A percentile compares a stretch with the other conserved stretches of the same genome.
These are phyloP conservation scores for Narcine bancroftii DNA, from an alignment of 2,113 vertebrate species.

Conservation along the genomic window DNA sequence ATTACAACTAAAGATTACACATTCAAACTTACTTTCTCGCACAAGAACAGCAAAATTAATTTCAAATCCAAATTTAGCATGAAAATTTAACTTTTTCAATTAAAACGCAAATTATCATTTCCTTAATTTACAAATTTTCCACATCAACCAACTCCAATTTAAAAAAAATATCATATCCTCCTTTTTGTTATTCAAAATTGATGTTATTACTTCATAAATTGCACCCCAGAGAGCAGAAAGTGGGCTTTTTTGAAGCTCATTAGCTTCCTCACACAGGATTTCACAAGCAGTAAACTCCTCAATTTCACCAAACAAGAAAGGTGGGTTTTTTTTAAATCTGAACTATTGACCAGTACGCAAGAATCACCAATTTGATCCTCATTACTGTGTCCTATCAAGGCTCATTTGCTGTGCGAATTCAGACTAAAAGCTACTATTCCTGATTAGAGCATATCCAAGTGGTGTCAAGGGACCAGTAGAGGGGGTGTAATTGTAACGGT, in stretches of 20 bases:
- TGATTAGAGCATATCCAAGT: conserved; percentile 41
- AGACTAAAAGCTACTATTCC: conserved; percentile 26
- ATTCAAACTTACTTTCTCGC: not conserved
- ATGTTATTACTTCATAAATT: conserved; percentile 28
- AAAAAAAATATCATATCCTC: not conserved
- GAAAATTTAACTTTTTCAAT: not conserved
- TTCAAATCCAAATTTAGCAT: not conserved
- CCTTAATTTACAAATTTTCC: not conserved
- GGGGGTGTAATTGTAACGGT: conserved; percentile 43
- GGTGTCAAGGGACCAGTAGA: conserved; percentile 39
- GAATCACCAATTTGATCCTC: conserved; percentile 39
- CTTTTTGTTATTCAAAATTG: not conserved
- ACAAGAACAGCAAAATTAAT: not conserved
- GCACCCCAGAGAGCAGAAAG: not conserved
- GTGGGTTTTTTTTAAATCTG: conserved; percentile 14
- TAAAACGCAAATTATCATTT: not conserved
- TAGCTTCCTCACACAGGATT: conserved; percentile 22
- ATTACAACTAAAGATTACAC: not conserved
- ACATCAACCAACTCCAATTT: not conserved
- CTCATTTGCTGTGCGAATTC: conserved; percentile 31
- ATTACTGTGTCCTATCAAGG: conserved; percentile 38
- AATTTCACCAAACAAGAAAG: conserved; percentile 27
- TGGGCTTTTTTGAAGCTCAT: conserved; percentile 29
- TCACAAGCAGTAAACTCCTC: conserved; percentile 1
- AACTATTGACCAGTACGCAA: conserved; percentile 37